Evolutionary conservation across 2,888 invertebrate species (phyloP).

Genomic region (Trisateles emortualis): DNA sequence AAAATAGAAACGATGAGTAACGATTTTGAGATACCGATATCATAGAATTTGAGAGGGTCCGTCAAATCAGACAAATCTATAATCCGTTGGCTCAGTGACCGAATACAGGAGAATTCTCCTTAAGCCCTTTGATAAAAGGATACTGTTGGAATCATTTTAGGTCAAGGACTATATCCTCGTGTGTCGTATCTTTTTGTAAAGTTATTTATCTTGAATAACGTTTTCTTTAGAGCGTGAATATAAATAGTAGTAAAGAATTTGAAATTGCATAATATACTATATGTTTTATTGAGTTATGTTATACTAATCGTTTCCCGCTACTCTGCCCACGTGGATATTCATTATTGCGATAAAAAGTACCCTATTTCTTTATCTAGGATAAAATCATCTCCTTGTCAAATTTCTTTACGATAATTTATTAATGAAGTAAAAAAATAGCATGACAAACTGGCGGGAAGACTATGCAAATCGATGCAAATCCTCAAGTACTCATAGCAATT

Average conservation of each 20-base stretch:
- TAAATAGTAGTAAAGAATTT: background rate
- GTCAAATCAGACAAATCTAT: conserved; percentile 42
- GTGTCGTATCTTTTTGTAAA: conserved; percentile 5
- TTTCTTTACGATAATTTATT: no score
- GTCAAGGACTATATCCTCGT: conserved; percentile 29
- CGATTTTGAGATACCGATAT: conserved; percentile 31
- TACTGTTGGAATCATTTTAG: conserved; percentile 40
- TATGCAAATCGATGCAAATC: no score
- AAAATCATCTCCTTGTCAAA: no score
- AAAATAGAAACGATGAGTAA: conserved; percentile 35
- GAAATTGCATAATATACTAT: no score
- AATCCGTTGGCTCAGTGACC: conserved; percentile 37
- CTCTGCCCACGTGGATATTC: no score
- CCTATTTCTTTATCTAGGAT: no score
- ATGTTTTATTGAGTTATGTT: no score
- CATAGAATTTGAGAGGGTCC: conserved; percentile 41
- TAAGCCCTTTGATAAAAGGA: conserved; percentile 48
- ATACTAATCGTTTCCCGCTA: no score
- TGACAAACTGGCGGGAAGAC: no score
- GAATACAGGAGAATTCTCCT: conserved; percentile 31
- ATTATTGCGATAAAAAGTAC: no score
- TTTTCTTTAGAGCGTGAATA: background rate
- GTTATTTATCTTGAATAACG: conserved; percentile 3
- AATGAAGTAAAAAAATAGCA: no score
- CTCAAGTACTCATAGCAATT: no score